Evolutionary conservation across 2,888 invertebrate genomes (phyloP), one percentile per base, ranked within the genome.

Genomic region (Dermolepida albohirtum): DNA sequence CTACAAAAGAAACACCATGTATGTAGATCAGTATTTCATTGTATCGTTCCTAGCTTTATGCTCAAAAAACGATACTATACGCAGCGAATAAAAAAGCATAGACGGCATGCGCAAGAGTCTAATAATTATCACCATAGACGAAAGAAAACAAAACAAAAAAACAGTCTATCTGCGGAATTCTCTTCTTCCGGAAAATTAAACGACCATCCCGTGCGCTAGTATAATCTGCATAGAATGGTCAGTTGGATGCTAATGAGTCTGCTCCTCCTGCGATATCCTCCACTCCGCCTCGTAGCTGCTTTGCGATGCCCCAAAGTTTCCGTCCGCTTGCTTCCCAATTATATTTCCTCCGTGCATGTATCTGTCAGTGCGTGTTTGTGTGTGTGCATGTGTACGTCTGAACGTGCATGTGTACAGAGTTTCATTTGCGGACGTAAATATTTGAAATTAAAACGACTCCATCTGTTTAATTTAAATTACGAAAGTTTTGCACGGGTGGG

Each of bases 171-270:
- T 34, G 34, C 34, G 34, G 34, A 34, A 34, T 34, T 34, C 34
- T 71, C 71, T 39, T 44, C 72, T 74, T 74, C 74, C 74, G 74
- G 73, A 72, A 74, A 74, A 74, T 73, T 72, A 72, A 72, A 74
- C 72, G 66, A 69, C 64, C 71, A 68, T 71, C 69, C 71, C 63
- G 65, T 71, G 44, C 68, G 71, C 43, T 14, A 59, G 59, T 59
- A 22, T 70, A 73, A 74, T 74, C 74, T 74, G 71, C 74, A 74
- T 72, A 71, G 69, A 70, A 68, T 70, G 69, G 69, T 70, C 69
- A 70, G 69, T 67, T 64, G 67, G 63, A 70, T 67, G 69, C 67
- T 70, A 70, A 70, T 70, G 64, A 67, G 64, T 59, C 43, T 44
- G n/a, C 4, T 27, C 2, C 29, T 12, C 57, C 43, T 43, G 12